Conservation (phyloP, 2,113 vertebrate genomes). For the Nothocercus nigrocapillus region DNA sequence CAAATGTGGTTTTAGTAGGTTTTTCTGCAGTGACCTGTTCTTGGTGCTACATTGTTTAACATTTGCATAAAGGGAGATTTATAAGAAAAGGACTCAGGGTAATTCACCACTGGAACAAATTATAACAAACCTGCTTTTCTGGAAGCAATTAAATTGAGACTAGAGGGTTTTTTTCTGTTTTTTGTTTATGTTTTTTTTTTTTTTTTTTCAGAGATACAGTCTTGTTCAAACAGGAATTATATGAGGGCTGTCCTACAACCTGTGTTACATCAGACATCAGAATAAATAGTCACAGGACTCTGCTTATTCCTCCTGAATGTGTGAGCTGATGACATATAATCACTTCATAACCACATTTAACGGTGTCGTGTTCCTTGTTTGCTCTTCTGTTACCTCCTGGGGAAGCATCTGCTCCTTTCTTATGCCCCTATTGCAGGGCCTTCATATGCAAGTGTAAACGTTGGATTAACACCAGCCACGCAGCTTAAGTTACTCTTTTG, state of each 20-base stretch:
- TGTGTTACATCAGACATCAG: neutral
- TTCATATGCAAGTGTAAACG: neutral
- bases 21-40: neutral
- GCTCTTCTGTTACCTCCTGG: neutral
- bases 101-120: neutral
- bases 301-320: neutral
- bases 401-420: neutral
- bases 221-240: neutral
- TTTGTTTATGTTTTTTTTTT: no score
- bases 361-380: neutral
- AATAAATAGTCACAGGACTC: neutral
- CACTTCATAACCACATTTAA: neutral
- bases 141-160: neutral
- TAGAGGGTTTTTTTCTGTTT: neutral
- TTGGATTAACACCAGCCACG: neutral
- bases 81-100: neutral
- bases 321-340: neutral
- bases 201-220: neutral
- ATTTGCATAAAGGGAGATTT: slow-evolving; percentile 4
- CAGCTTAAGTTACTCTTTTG: neutral
- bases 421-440: neutral
- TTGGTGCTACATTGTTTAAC: neutral
- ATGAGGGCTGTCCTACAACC: neutral
- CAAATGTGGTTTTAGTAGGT: neutral
- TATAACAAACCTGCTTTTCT: neutral